Evolutionary conservation across 2,113 vertebrate species (phyloP).

Genomic region (Ginglymostoma cirratum): DNA sequence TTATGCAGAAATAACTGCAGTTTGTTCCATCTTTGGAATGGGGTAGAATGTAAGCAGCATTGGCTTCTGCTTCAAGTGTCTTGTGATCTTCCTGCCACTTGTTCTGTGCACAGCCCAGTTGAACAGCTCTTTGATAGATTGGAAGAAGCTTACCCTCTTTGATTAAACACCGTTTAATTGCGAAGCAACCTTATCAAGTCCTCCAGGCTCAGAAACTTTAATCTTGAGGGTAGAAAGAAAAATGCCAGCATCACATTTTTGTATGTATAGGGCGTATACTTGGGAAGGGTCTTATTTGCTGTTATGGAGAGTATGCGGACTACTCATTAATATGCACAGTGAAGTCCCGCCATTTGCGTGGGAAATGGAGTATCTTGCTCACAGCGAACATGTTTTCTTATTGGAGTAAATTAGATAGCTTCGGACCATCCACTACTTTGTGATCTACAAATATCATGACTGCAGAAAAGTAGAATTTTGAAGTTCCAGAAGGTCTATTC

Average conservation of each 20-base stretch:
- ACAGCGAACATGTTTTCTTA: too few relatives aligned
- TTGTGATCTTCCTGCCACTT: background rate
- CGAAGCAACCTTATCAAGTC: background rate
- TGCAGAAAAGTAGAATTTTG: too few relatives aligned
- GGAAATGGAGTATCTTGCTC: too few relatives aligned
- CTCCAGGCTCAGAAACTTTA: background rate
- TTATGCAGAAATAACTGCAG: background rate
- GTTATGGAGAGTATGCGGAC: too few relatives aligned
- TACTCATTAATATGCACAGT: too few relatives aligned
- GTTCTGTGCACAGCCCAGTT: background rate
- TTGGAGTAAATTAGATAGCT: too few relatives aligned
- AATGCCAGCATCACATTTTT: background rate
- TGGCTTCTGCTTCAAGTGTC: background rate
- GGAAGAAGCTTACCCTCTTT: background rate
- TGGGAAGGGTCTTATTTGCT: background rate
- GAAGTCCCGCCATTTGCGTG: too few relatives aligned
- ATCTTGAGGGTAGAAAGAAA: background rate
- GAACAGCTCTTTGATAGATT: background rate
- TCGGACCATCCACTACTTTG: too few relatives aligned
- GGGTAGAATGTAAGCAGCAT: too few relatives aligned
- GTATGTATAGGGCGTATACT: background rate
- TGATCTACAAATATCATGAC: too few relatives aligned
- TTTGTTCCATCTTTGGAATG: background rate
- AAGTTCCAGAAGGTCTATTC: too few relatives aligned
- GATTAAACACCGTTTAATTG: background rate